Evolutionary conservation across 2,797 vertebrate species (phyloP).

Genomic region (Chiropotes sagulatus): DNA sequence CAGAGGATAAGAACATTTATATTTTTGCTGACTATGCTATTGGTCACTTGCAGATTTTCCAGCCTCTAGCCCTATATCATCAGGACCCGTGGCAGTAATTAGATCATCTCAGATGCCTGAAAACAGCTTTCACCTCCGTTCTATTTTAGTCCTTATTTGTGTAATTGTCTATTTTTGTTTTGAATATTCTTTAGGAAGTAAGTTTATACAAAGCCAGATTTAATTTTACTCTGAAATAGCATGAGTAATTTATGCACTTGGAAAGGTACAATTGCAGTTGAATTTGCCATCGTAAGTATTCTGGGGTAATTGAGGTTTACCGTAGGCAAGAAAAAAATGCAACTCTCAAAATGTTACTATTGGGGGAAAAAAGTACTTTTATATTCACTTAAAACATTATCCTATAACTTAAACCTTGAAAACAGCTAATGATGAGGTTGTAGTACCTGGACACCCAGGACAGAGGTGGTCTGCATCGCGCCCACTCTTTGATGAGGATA

Average conservation of each 20-base stretch:
- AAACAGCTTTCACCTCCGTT: not conserved
- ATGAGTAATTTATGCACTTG: not conserved
- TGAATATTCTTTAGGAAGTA: conserved; percentile 40
- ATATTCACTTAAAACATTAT: not conserved
- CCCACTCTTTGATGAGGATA: not conserved
- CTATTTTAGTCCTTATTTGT: not conserved
- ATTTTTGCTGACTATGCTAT: not conserved
- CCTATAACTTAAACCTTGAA: not conserved
- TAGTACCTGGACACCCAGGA: not conserved
- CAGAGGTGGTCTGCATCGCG: not conserved
- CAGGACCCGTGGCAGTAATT: not conserved
- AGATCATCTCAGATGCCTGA: not conserved
- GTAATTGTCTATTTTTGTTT: not conserved
- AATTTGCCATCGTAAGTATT: rapidly evolving
- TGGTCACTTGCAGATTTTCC: not conserved
- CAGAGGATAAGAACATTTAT: not conserved
- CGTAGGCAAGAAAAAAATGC: not conserved
- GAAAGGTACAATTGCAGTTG: not conserved
- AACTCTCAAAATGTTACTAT: not conserved
- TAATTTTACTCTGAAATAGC: not conserved
- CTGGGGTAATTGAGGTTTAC: not conserved
- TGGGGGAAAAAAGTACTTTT: not conserved
- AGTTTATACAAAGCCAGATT: not conserved
- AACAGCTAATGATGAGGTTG: not conserved
- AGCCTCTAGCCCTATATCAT: not conserved